Base-by-base conservation (phyloP, 2,113 vertebrate genomes). In the Notarius quadriscutis region DNA sequence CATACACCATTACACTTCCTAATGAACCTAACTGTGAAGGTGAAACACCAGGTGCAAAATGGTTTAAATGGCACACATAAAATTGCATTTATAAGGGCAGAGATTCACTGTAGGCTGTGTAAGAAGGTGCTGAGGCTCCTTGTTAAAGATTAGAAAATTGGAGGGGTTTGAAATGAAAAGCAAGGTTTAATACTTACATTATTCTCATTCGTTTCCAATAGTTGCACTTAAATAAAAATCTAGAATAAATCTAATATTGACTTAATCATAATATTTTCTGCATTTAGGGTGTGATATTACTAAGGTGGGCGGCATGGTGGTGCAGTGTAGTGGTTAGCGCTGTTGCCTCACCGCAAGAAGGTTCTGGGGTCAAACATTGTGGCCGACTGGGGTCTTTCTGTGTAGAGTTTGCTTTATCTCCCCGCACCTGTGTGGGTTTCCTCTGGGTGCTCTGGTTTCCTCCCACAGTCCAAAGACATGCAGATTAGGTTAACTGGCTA, bases 1-100 rank as follows among this genome's bases (percentile, higher is more conserved):
- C 85, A 81, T 88, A 89, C 88, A 91, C 86, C 77, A 88, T 89
- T 88, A 83, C 50, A 30, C 71, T 77, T 67, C 71, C 41, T 67
- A 83, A 84, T 88, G 88, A 91, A 85, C 85, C 83, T 62, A 48
- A 84, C 78, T 86, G 84, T 34, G 78, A 69, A 87, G 58, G 60
- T 71, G 87, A 91, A 83, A 58, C 58, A 86, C 74, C 48, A 57
- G 78, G 84, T 27, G 75, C 81, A 84, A 90, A 41, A 84, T 79
- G 60, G 57, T 77, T 90, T 86, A 81, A 88, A 88, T 72, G 53
- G 79, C 48, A 77, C 30, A 22, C 48, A 72, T 63, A 84, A 78
- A 87, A 87, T 84, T 58, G 82, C 74, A 67, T 87, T 84, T 84
- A 87, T 77, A 87, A 87, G 74, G 67, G 67, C 86, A 82, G 27